Conservation (phyloP, 2,113 vertebrate genomes). For the Limanda limanda region DNA sequence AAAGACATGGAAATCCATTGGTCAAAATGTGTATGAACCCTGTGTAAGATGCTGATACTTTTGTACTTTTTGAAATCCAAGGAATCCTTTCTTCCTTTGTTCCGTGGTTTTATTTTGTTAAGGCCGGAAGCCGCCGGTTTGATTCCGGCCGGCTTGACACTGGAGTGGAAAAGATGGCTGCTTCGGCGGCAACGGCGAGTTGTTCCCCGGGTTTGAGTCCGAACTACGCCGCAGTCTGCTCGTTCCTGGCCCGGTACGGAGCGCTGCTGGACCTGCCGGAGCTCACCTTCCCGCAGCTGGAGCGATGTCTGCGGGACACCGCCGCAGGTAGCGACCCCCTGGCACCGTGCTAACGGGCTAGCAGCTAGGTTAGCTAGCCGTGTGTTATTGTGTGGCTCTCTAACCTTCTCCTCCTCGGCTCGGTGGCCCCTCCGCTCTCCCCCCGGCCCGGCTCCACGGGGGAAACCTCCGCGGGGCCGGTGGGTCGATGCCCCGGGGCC, state of each 20-base stretch:
- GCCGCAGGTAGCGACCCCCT: slow-evolving; percentile 83
- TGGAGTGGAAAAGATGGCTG: slow-evolving; percentile 87
- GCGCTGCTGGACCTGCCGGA: slow-evolving; percentile 91
- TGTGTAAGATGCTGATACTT: no score
- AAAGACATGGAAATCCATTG: no score
- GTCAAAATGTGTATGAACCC: no score
- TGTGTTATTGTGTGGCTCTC: slow-evolving; percentile 84
- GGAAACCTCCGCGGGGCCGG: background rate
- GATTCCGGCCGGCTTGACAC: slow-evolving; percentile 54
- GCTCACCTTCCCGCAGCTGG: slow-evolving; percentile 93
- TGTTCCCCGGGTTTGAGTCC: slow-evolving; percentile 88
- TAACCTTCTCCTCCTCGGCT: slow-evolving; percentile 43
- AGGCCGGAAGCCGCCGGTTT: slow-evolving; percentile 44
- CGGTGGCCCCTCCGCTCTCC: background rate
- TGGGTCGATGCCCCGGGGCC: rapidly evolving
- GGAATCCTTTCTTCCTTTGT: background rate
- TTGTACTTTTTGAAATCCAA: no score
- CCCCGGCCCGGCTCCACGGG: background rate
- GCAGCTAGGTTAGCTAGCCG: slow-evolving; percentile 65
- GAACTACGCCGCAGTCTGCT: slow-evolving; percentile 96
- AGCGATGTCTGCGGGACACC: slow-evolving; percentile 90
- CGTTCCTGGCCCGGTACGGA: slow-evolving; percentile 94
- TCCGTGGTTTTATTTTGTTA: slow-evolving; percentile 59
- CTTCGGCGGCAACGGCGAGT: slow-evolving; percentile 85
- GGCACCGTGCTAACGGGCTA: slow-evolving; percentile 68